phyloP scores from a whole-genome alignment of 2,113 vertebrate genomes.

The Vulpes lagopus region DNA sequence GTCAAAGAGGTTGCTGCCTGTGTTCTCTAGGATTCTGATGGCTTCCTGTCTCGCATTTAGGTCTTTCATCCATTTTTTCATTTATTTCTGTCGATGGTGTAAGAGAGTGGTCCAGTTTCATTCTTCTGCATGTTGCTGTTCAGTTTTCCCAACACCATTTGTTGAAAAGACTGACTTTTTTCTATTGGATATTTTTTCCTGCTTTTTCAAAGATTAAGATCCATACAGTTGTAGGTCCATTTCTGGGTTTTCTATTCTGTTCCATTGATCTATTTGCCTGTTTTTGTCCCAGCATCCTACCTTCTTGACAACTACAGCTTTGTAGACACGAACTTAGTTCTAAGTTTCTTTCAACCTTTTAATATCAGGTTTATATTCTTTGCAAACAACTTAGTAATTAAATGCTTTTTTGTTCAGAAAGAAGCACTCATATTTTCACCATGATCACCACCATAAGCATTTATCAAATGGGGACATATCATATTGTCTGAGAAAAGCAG shows the following conservation, averaged over 20 bases:
- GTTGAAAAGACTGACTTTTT: not conserved
- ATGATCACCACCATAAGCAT: not conserved
- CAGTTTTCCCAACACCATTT: not conserved
- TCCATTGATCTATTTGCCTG: not conserved
- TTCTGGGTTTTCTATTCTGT: not conserved
- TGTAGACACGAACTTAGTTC: not conserved
- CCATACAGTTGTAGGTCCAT: not conserved
- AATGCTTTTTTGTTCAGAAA: slow-evolving; percentile 51
- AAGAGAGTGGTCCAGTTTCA: not conserved
- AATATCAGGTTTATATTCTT: slow-evolving; percentile 46
- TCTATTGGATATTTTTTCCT: not conserved
- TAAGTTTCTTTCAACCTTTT: not conserved
- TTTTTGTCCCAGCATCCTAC: not conserved
- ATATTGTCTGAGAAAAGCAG: not conserved
- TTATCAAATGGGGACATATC: not conserved
- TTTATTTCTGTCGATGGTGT: not conserved
- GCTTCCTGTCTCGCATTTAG: not conserved
- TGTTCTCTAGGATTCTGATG: not conserved
- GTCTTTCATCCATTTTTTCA: not conserved
- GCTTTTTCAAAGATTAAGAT: not conserved
- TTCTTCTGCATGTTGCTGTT: not conserved
- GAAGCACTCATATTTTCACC: not conserved
- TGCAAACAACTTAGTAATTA: not conserved
- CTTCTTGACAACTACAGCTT: not conserved
- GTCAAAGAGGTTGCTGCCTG: not conserved